Base-by-base conservation (phyloP, 2,113 vertebrate genomes). In the Cochlearius cochlearius region DNA sequence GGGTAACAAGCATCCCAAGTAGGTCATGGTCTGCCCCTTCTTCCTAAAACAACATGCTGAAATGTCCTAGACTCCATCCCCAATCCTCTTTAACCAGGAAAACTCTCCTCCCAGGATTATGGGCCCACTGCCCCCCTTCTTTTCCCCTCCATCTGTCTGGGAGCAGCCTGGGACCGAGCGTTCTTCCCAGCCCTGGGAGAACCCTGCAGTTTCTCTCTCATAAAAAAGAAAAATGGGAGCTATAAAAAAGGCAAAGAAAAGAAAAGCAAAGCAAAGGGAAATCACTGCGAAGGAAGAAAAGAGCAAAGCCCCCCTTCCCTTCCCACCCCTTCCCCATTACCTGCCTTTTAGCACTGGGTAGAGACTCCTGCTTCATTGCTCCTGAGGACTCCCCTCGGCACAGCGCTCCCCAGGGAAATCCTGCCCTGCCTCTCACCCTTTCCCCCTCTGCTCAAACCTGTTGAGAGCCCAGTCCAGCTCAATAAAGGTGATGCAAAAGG, bases 141-240 rank as follows among this genome's bases (percentile, higher is more conserved):
- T 75, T 95, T 85, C 77, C 89, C 80, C 58, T 97, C 95, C 94
- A 94, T 97, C 94, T 97, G 91, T 53, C 95, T 78, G 88, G 83
- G 80, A 97, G 96, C 97, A 97, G 80, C 88, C 95, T 94, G 97
- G 96, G 94, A 97, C 96, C 58, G 39, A 94, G 80, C 0, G 26
- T 60, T 94, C 92, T 94, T 95, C 92, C 92, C 91, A 94, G 95
- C 90, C 92, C 88, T 85, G 73, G 91, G 91, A 96, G 88, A 97
- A 92, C 92, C 92, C 92, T 85, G 96, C 91, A 67, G 95, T 92
- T 96, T 92, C 92, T 94, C 92, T 90, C 94, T 96, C 94, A 91
- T 97, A 96, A 97, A 95, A 92, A 95, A 97, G 95, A 97, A 97
- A 97, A 96, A 97, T 96, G 88, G 79, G 94, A 95, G 90, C 95